Conservation (phyloP, 2,113 vertebrate species). For the Mionectes macconnelli region DNA sequence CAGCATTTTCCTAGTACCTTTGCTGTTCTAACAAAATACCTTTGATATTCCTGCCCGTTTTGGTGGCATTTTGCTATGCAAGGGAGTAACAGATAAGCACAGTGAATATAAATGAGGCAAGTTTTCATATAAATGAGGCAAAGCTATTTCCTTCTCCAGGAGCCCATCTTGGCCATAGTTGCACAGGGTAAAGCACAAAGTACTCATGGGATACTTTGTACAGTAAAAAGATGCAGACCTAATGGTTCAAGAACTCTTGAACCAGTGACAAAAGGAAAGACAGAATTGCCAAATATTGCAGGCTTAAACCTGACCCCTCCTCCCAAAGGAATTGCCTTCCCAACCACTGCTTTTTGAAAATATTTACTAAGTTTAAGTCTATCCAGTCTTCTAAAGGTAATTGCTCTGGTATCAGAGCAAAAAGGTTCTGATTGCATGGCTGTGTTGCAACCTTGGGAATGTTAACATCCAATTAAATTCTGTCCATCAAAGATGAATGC, state of each 20-base stretch:
- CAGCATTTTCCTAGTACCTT: not conserved
- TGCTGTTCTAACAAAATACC: not conserved
- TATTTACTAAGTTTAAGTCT: not conserved
- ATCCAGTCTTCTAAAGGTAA: not conserved
- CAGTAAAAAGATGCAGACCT: not conserved
- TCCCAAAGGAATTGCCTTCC: not conserved
- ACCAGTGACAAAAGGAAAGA: not conserved
- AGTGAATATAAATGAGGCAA: not conserved
- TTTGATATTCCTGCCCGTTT: not conserved
- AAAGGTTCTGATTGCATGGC: not conserved
- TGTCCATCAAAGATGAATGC: not conserved
- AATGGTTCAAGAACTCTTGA: not conserved
- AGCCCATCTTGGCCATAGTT: not conserved
- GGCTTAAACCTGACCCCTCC: not conserved
- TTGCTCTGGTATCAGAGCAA: not conserved
- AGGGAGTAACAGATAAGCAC: not conserved
- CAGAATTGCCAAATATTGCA: not conserved
- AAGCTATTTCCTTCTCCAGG: not conserved
- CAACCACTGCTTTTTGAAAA: not conserved
- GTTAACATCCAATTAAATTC: not conserved
- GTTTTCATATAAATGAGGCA: too few species aligned
- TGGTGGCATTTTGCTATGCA: not conserved
- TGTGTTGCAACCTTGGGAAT: not conserved
- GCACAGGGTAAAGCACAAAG: not conserved
- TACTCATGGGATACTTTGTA: not conserved